These are phyloP conservation scores for Luperina nickerlii DNA, from an alignment of 2,888 invertebrate genomes.

Conservation along the genomic window DNA sequence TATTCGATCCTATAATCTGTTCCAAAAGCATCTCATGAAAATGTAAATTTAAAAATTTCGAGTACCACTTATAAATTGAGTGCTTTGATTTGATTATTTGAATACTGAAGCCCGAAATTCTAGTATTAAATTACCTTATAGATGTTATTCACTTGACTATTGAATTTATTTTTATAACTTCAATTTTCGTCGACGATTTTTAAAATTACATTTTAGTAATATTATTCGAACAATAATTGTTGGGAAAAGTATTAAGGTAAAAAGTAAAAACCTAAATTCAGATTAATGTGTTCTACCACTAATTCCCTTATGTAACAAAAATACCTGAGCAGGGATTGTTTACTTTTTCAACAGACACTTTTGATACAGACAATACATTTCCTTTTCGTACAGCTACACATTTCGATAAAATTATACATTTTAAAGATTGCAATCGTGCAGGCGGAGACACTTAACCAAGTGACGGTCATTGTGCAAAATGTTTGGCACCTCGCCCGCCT, in stretches of 20 bases:
- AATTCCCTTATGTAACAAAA: not conserved
- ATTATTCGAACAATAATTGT: not conserved
- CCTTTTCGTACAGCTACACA: not conserved
- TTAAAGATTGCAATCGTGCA: conserved; percentile 43
- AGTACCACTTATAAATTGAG: not conserved
- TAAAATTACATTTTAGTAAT: not conserved
- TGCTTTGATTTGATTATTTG: not conserved
- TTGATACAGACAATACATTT: not conserved
- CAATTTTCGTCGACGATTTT: no score
- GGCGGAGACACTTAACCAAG: conserved; percentile 35
- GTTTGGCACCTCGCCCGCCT: conserved; percentile 57
- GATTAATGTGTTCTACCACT: not conserved
- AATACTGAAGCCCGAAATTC: not conserved
- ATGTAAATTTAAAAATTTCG: not conserved
- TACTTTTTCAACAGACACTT: not conserved
- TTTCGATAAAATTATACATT: conserved; percentile 27
- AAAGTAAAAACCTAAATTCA: not conserved
- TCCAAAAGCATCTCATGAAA: not conserved
- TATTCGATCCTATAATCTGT: not conserved
- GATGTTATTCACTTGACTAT: not conserved
- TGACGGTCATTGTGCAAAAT: conserved; percentile 54
- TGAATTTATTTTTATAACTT: not conserved
- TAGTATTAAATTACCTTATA: not conserved
- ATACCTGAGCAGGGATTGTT: not conserved
- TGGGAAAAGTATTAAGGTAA: not conserved